Evolutionary conservation across 2,113 vertebrate genomes (phyloP).

Genomic region (Piaya cayana): DNA sequence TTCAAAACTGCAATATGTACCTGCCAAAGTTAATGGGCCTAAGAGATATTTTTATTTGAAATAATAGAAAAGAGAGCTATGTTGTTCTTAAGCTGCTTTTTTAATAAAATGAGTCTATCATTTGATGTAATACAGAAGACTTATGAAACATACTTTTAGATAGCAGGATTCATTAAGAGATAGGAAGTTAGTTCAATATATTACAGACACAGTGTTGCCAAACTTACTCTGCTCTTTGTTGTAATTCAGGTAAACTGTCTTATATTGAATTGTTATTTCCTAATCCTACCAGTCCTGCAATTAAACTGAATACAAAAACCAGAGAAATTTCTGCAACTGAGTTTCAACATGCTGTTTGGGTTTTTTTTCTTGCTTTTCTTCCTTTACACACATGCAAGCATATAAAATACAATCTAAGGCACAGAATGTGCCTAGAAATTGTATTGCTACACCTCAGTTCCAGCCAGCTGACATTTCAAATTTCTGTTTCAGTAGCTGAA

Average conservation of each 20-base stretch:
- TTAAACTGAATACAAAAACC: background rate
- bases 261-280: background rate
- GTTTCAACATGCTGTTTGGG: background rate
- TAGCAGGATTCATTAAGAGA: background rate
- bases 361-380: background rate
- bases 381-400: background rate
- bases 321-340: background rate
- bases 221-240: background rate
- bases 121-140: background rate
- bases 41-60: background rate
- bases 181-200: background rate
- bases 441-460: background rate
- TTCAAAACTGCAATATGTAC: background rate
- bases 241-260: background rate
- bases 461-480: background rate
- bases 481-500: background rate
- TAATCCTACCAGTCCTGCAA: background rate
- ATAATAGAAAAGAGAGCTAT: background rate
- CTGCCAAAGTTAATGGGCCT: background rate
- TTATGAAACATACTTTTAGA: background rate
- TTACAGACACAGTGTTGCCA: background rate
- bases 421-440: background rate
- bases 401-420: background rate
- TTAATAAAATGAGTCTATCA: background rate
- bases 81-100: background rate